Evolutionary conservation across 1,140 invertebrate genomes (phyloP), one percentile per base, ranked within the genome.

Genomic region (Tetragnatha versicolor): DNA sequence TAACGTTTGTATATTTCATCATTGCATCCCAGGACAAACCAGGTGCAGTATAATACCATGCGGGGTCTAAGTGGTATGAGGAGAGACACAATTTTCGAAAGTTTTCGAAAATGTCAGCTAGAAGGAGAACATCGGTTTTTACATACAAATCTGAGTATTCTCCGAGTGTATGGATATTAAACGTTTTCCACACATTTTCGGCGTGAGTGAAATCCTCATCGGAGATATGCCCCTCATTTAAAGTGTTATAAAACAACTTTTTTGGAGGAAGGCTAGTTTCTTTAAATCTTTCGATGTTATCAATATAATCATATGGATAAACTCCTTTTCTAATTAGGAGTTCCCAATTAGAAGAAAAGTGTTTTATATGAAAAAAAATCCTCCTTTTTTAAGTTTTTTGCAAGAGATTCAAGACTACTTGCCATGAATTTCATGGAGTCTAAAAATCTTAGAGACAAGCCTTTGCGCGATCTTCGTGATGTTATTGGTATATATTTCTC

Each of bases 401-500:
- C 47, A 4, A 51, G 47, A 6, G 5, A 4, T n/a, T 51, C 47
- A 4, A 51, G n/a, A n/a, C 47, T 51, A n/a, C 47, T 51, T 5
- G 47, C 47, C 47, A 51, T 51, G 47, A 51, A 51, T n/a, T 42
- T 42, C 39, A n/a, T n/a, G n/a, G n/a, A n/a, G n/a, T n/a, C n/a
- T n/a, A n/a, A n/a, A n/a, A n/a, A n/a, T n/a, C n/a, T n/a, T n/a
- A n/a, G n/a, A n/a, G n/a, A n/a, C n/a, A n/a, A n/a, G n/a, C n/a
- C n/a, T n/a, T n/a, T n/a, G n/a, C n/a, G n/a, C n/a, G n/a, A n/a
- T n/a, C n/a, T n/a, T n/a, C n/a, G n/a, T n/a, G n/a, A n/a, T n/a
- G n/a, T n/a, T n/a, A n/a, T n/a, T n/a, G 82, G 83, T 88, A 86
- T 9, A 83, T 84, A 58, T 86, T 79, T 51, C 25, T 51, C 49